Evolutionary conservation across 2,113 vertebrate species (phyloP).

Genomic region (Perca schrenkii): DNA sequence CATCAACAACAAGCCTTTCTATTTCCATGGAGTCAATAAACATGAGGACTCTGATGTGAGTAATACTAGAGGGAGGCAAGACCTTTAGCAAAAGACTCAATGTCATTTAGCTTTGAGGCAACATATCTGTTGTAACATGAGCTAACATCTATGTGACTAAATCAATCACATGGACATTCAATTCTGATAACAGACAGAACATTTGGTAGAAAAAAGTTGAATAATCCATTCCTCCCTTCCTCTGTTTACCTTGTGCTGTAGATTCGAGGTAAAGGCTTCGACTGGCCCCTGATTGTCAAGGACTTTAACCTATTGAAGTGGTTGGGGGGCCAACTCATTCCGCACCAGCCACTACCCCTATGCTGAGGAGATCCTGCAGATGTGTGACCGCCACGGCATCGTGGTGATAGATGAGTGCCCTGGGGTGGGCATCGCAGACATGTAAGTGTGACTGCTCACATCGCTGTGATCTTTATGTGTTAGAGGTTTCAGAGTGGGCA

Average conservation of each 20-base stretch:
- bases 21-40: slow-evolving; percentile 97
- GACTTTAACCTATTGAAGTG: slow-evolving; percentile 96
- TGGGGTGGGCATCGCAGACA: slow-evolving; percentile 91
- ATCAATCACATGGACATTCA: neutral
- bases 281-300: slow-evolving; percentile 92
- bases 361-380: slow-evolving; percentile 94
- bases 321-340: slow-evolving; percentile 95
- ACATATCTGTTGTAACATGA: neutral
- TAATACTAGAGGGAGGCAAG: slow-evolving; percentile 56
- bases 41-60: slow-evolving; percentile 96
- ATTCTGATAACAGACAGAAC: neutral
- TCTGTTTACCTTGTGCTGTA: slow-evolving; percentile 62
- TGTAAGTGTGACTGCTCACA: slow-evolving; percentile 76
- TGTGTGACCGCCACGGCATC: slow-evolving; percentile 94
- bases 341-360: slow-evolving; percentile 99
- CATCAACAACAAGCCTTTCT: slow-evolving; percentile 95
- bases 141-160: neutral
- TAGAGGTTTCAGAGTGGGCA: too few species aligned
- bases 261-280: slow-evolving; percentile 95
- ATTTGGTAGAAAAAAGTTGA: neutral
- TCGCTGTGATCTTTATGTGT: too few species aligned
- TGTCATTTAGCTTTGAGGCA: neutral
- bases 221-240: neutral
- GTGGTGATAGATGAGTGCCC: slow-evolving; percentile 96
- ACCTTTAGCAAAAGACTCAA: neutral